Percentiles rank a stretch among this genome's conserved stretches.
Conservation (phyloP, 2,888 invertebrate species). For the Drosophila quinaria region DNA sequence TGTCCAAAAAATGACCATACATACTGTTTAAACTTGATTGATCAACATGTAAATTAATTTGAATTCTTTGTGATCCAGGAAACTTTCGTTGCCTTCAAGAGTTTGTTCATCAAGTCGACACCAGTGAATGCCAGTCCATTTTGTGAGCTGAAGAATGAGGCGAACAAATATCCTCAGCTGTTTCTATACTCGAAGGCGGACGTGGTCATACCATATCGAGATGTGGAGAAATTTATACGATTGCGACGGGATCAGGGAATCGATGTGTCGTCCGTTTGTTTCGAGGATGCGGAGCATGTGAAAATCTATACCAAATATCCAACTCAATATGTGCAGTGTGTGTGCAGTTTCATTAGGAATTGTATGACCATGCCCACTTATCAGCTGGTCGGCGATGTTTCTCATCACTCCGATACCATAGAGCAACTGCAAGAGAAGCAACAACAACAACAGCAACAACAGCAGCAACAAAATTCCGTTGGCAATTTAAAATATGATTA, state of each 20-base stretch:
- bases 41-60: not conserved
- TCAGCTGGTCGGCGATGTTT: conserved; percentile 26
- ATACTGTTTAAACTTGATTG: not conserved
- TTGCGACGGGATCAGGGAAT: conserved; percentile 88
- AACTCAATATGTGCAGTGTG: conserved; percentile 88
- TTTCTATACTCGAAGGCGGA: conserved; percentile 91
- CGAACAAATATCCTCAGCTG: conserved; percentile 89
- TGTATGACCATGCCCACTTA: conserved; percentile 85
- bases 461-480: conserved; percentile 6
- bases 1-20: not conserved
- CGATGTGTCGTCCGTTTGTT: conserved; percentile 88
- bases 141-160: conserved; percentile 87
- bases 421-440: conserved; percentile 29
- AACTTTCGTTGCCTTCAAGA: conserved; percentile 84
- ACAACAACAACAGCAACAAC: conserved; percentile 9
- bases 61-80: conserved; percentile 73
- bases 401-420: conserved; percentile 4
- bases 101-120: conserved; percentile 83
- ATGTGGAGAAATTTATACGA: conserved; percentile 89
- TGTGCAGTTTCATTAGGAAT: conserved; percentile 88
- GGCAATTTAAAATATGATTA: conserved; percentile 62
- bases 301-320: conserved; percentile 89
- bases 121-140: conserved; percentile 87
- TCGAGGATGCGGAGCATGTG: conserved; percentile 91
- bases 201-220: conserved; percentile 89